Evolutionary conservation across 2,888 invertebrate species (phyloP).

Genomic region (Hyalella azteca): DNA sequence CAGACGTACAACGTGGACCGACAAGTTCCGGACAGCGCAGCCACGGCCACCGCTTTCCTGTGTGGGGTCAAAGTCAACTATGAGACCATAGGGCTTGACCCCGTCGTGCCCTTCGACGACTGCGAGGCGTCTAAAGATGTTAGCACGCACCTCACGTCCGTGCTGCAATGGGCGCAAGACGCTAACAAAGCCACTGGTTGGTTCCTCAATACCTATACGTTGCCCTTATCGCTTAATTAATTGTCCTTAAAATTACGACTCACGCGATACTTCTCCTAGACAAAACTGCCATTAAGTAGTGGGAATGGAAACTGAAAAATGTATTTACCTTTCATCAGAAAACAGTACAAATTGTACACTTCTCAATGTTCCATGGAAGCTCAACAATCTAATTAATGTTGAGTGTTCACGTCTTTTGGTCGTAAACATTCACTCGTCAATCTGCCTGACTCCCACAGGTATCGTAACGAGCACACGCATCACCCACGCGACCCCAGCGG

Average conservation of each 20-base stretch:
- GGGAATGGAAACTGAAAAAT: neutral
- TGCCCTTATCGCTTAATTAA: neutral
- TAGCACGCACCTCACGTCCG: slow-evolving; percentile 59
- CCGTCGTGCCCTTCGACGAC: slow-evolving; percentile 64
- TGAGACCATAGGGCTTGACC: slow-evolving; percentile 76
- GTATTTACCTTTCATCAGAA: too few species aligned
- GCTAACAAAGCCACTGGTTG: slow-evolving; percentile 80
- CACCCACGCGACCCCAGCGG: slow-evolving; percentile 86
- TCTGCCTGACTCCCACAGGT: slow-evolving; percentile 63
- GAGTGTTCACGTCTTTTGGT: too few species aligned
- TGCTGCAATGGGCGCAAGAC: slow-evolving; percentile 75
- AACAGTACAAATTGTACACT: too few species aligned
- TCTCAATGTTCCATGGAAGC: too few species aligned
- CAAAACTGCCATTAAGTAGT: too few species aligned
- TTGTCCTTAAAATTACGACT: neutral
- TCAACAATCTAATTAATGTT: too few species aligned
- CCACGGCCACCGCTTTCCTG: slow-evolving; percentile 85
- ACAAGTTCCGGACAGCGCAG: slow-evolving; percentile 88
- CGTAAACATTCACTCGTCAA: too few species aligned
- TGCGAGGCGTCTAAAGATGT: slow-evolving; percentile 45
- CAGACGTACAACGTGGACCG: slow-evolving; percentile 87
- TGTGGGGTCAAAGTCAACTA: slow-evolving; percentile 84
- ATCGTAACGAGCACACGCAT: slow-evolving; percentile 88
- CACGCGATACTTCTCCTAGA: too few species aligned
- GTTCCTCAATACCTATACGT: neutral